These are phyloP conservation scores for Virgularia gustaviana DNA, from an alignment of 92 coral and sea anemone species.

Conservation along the genomic window DNA sequence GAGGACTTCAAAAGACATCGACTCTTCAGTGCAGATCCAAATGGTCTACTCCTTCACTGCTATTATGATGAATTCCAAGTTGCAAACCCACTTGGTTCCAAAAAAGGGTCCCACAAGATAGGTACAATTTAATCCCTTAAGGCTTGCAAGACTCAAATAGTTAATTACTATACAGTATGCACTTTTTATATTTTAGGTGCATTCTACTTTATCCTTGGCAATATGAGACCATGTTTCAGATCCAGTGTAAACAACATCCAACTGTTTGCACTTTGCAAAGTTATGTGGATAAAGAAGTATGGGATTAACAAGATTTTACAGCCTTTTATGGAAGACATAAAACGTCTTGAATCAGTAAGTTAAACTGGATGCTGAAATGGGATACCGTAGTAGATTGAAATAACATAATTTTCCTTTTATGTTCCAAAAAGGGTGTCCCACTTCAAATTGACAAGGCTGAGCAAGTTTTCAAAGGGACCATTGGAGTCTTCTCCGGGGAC, in stretches of 20 bases:
- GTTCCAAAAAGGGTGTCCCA: background rate
- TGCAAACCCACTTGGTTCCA: slow-evolving; percentile 71
- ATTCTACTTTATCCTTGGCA: slow-evolving; percentile 38
- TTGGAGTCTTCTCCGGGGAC: background rate
- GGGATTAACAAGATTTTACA: slow-evolving; percentile 27
- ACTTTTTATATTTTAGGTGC: slow-evolving; percentile 26
- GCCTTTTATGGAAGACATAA: slow-evolving; percentile 18
- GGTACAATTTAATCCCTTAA: too few relatives aligned
- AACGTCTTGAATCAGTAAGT: slow-evolving; percentile 25
- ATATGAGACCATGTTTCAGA: slow-evolving; percentile 15
- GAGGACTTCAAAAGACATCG: slow-evolving; percentile 38
- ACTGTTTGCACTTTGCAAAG: slow-evolving; percentile 29
- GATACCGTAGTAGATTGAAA: background rate
- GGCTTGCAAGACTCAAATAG: too few relatives aligned
- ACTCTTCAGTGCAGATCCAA: slow-evolving; percentile 43
- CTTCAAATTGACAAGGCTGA: background rate
- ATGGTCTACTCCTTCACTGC: slow-evolving; percentile 59
- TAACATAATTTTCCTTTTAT: too few relatives aligned
- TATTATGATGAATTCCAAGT: slow-evolving; percentile 75
- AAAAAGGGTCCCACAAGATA: slow-evolving; percentile 52
- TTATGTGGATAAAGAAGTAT: slow-evolving; percentile 16
- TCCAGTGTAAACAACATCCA: slow-evolving; percentile 24
- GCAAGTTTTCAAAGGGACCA: background rate
- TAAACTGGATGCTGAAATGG: too few relatives aligned
- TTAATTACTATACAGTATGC: too few relatives aligned